A percentile compares a stretch with the other conserved stretches of the same genome.
These are phyloP conservation scores for Sinelater perroti DNA, from an alignment of 2,888 invertebrate species.

Conservation along the genomic window DNA sequence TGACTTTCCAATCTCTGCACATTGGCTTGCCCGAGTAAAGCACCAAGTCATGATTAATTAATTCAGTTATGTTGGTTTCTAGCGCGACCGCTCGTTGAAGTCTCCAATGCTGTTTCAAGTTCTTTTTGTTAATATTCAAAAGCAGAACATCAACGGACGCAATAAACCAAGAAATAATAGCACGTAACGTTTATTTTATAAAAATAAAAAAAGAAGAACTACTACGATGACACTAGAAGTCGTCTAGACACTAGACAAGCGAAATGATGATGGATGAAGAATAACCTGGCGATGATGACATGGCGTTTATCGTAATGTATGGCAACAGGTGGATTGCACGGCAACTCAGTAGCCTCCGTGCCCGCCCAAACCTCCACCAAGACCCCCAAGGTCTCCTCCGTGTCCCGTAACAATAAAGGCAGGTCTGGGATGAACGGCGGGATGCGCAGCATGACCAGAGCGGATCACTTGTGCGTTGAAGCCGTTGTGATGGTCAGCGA, in stretches of 20 bases:
- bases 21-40: neutral
- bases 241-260: constrained; percentile 15
- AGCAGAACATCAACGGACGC: no score
- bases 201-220: neutral
- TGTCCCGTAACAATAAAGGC: constrained; percentile 21
- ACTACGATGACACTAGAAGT: constrained; percentile 2
- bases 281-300: constrained; percentile 4
- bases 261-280: neutral
- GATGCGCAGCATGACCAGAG: constrained; percentile 66
- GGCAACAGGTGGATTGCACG: neutral
- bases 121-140: no score
- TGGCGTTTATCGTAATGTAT: constrained; percentile 2
- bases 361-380: constrained; percentile 9
- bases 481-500: constrained; percentile 67
- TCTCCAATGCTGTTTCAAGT: no score
- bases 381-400: constrained; percentile 19
- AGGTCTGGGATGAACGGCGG: constrained; percentile 34
- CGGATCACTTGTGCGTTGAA: constrained; percentile 56
- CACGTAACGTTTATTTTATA: neutral
- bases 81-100: no score
- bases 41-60: neutral
- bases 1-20: neutral
- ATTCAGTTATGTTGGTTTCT: neutral
- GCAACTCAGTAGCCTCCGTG: constrained; percentile 28
- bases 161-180: no score